Conservation (phyloP, 2,113 vertebrate species). For the Semnopithecus entellus region DNA sequence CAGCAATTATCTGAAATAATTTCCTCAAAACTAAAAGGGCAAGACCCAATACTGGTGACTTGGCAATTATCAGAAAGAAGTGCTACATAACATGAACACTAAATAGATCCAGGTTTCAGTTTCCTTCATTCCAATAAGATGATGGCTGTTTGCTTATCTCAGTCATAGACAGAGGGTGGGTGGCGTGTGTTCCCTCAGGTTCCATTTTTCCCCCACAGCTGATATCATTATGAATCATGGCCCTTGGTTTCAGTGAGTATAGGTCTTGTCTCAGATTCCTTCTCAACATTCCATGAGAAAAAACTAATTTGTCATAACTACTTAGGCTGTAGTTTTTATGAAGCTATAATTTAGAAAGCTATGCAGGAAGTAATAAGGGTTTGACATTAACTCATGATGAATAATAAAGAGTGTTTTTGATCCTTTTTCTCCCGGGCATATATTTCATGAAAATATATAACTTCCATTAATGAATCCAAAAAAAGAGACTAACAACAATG, state of each 20-base stretch:
- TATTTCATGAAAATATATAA: not conserved
- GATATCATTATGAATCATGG: not conserved
- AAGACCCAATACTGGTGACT: not conserved
- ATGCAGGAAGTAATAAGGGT: not conserved
- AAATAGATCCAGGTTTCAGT: not conserved
- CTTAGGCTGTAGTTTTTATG: not conserved
- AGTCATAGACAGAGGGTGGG: not conserved
- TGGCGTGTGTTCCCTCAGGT: fast-evolving
- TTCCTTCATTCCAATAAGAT: not conserved
- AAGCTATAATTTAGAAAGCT: not conserved
- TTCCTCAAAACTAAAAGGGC: not conserved
- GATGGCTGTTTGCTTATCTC: not conserved
- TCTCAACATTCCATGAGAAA: not conserved
- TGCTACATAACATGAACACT: not conserved
- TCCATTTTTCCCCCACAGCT: not conserved
- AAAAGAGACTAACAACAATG: not conserved
- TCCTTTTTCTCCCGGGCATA: not conserved
- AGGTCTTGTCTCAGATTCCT: not conserved
- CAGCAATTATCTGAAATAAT: not conserved
- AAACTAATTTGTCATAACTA: not conserved
- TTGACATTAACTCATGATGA: not conserved
- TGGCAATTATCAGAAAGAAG: not conserved
- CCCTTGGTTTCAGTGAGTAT: not conserved
- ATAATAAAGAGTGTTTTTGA: not conserved
- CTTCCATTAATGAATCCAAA: not conserved